phyloP scores from a whole-genome alignment of 2,888 invertebrate species.

The Pheosia tremula region DNA sequence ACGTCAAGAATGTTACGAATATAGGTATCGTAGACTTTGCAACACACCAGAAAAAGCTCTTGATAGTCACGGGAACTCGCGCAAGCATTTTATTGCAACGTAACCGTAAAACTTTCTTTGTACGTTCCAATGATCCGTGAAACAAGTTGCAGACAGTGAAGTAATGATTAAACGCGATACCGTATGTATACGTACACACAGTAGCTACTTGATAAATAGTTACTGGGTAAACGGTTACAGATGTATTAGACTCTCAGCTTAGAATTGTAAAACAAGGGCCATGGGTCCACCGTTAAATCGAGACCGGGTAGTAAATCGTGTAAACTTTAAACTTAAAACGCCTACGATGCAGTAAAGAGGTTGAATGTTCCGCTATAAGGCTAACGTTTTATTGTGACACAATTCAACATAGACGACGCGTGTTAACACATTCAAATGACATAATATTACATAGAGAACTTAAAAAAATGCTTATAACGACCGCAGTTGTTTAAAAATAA shows the following conservation, averaged over 20 bases:
- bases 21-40: no score
- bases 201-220: conserved; percentile 17
- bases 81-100: conserved; percentile 35
- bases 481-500: background rate
- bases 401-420: conserved; percentile 8
- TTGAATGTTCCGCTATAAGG: conserved; percentile 24
- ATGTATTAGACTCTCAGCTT: conserved; percentile 2
- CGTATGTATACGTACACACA: conserved; percentile 17
- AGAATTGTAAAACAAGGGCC: conserved; percentile 8
- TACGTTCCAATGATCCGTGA: conserved; percentile 50
- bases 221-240: conserved; percentile 20
- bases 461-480: no score
- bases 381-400: conserved; percentile 19
- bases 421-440: background rate
- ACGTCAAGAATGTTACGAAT: no score
- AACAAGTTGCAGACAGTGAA: conserved; percentile 45
- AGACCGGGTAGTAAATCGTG: conserved; percentile 14
- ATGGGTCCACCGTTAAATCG: conserved; percentile 10
- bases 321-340: conserved; percentile 20
- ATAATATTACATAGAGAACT: no score
- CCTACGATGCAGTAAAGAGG: conserved; percentile 16
- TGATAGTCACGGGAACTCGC: conserved; percentile 32
- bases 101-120: conserved; percentile 44
- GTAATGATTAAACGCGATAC: conserved; percentile 34
- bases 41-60: background rate